Evolutionary conservation across 1,140 invertebrate species (phyloP), one percentile per base, ranked within the genome.

Genomic region (Diachasmimorpha longicaudata): DNA sequence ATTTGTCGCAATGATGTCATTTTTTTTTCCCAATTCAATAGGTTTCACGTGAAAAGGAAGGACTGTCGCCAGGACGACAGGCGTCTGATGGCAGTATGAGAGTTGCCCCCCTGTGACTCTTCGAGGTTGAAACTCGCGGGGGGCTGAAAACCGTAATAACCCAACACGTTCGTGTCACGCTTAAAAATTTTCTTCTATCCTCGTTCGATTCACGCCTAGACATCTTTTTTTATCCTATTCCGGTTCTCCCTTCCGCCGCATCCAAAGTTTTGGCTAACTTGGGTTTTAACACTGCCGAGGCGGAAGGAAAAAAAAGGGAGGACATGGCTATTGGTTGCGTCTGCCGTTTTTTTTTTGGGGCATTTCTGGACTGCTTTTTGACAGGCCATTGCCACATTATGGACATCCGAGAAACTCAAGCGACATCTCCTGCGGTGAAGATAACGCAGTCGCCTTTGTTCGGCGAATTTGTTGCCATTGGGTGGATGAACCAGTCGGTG

Each of bases 71-170:
- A 46, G 77, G 81, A 78, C 80, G 82, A 80, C 79, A 76, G 58
- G 58, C 44, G 70, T 52, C 55, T 25, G 36, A 14, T 72, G 31
- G n/a, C 37, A 37, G 36, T 25, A 68, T 63, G 78, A 79, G 82
- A 83, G 82, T 77, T 80, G 80, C 78, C 80, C 79, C 78, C 82
- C 80, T 77, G 79, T 72, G 82, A 83, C 31, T 37, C 76, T 77
- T 82, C 78, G 82, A 86, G 84, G 85, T 80, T 80, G 75, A 83
- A 77, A 84, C 78, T 68, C 39, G 66, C 79, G 83, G 79, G 85
- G 86, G 80, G 81, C 79, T 86, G 82, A 82, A 84, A 85, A 78
- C 80, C 82, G 83, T 86, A 88, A 88, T 86, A 86, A 86, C 77
- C 66, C 82, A 78, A 82, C 74, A 74, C 69, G 68, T 76, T 70